Percentiles rank a stretch among this genome's conserved stretches.
phyloP scores from a whole-genome alignment of 2,888 invertebrate genomes.

The Tinea trinotella region DNA sequence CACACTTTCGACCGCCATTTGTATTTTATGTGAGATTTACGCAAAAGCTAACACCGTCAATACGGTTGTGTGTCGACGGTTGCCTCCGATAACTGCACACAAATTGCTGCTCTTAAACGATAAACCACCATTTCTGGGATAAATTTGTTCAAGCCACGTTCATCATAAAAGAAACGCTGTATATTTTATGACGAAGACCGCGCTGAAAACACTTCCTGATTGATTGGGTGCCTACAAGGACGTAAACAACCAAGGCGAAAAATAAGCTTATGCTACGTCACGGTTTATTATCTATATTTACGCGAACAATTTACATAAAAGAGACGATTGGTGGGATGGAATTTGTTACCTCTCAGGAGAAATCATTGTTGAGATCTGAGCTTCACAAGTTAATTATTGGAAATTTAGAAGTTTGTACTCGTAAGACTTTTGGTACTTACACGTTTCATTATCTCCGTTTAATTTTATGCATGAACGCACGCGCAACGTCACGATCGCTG shows the following conservation, averaged over 20 bases:
- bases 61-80: constrained; percentile 24
- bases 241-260: constrained; percentile 35
- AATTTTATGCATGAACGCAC: constrained; percentile 69
- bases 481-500: constrained; percentile 35
- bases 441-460: constrained; percentile 65
- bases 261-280: constrained; percentile 18
- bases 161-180: constrained; percentile 28
- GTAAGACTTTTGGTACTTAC: constrained; percentile 30
- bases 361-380: background rate
- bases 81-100: constrained; percentile 27
- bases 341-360: background rate
- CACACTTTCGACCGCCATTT: constrained; percentile 16
- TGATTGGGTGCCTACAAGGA: constrained; percentile 35
- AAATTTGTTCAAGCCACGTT: constrained; percentile 34
- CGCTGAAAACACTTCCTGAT: constrained; percentile 33
- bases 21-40: constrained; percentile 31
- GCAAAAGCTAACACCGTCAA: constrained; percentile 30
- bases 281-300: constrained; percentile 14
- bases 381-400: background rate
- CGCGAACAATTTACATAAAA: background rate
- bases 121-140: constrained; percentile 37
- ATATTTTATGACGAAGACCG: constrained; percentile 34
- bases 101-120: constrained; percentile 29
- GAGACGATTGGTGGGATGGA: background rate
- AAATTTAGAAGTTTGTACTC: constrained; percentile 11